Base-by-base conservation (phyloP, 2,113 vertebrate genomes). In the Coracopsis vasa region DNA sequence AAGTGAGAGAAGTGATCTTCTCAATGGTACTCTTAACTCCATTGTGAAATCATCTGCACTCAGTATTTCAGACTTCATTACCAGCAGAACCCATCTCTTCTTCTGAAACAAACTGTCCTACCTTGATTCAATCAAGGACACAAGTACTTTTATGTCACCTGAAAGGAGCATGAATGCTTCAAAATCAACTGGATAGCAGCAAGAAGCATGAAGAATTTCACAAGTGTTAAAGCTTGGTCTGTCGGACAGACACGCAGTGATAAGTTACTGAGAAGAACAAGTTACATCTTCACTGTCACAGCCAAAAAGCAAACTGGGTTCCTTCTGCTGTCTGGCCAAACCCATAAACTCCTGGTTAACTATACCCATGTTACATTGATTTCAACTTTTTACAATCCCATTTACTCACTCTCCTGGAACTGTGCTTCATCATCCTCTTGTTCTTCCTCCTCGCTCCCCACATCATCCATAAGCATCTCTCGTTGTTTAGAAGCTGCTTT, bases 401-500 rank as follows among this genome's bases (percentile, higher is more conserved):
- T 61, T 14, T 72, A 98, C 99, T 74, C 98, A 99, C 99, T 99
- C 95, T 99, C 99, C 80, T 98, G 90, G 96, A 98, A 99, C n/a
- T 98, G 97, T 74, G 98, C 80, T 94, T 99, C 99, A 18, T 99
- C 99, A 47, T 99, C 99, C 60, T 99, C 99, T 0, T 98, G 98
- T 37, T 99, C 99, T 44, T 99, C 99, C 16, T 99, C 99, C 95
- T 99, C 99, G 31, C 99, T 99, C 13, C 99, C 99, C 45, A 98
- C 99, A 7, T 99, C 99, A 11, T 99, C 99, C 98, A 99, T 97
- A 44, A 99, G 98, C 98, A 99, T 99, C 98, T 99, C 99, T 94
- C 99, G 97, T 96, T 99, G 99, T 97, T 99, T 99, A 48, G 99
- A 99, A 88, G 99, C 99, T 3, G 99, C 99, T 98, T 99, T 99